Percentiles rank a stretch among this genome's conserved stretches.
These are phyloP conservation scores for Machimus rusticus DNA, from an alignment of 2,888 invertebrate species.

Conservation along the genomic window DNA sequence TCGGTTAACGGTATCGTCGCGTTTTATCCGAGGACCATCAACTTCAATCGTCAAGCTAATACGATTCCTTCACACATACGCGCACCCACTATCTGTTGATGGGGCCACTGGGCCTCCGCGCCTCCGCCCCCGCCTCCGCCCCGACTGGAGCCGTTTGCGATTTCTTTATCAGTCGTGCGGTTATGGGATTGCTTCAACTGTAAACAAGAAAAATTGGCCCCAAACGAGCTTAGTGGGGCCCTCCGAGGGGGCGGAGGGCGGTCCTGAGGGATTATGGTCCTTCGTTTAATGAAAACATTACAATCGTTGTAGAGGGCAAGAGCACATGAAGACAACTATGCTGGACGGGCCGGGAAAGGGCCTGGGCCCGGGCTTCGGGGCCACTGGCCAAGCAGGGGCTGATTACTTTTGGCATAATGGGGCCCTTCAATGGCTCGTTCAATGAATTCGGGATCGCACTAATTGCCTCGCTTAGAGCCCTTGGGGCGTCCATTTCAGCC, in stretches of 20 bases:
- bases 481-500: slow-evolving; percentile 13
- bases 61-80: slow-evolving; percentile 33
- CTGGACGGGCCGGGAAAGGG: background rate
- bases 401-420: slow-evolving; percentile 27
- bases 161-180: slow-evolving; percentile 33
- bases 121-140: background rate
- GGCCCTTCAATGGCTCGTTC: background rate
- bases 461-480: slow-evolving; percentile 17
- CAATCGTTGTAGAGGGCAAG: slow-evolving; percentile 10
- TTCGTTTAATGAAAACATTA: slow-evolving; percentile 25
- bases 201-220: slow-evolving; percentile 21
- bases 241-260: background rate
- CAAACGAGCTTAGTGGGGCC: background rate
- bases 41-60: slow-evolving; percentile 36
- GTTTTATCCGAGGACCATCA: slow-evolving; percentile 30
- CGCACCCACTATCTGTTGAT: background rate
- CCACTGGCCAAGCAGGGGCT: background rate
- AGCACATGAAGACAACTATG: background rate
- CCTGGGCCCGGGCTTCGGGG: background rate
- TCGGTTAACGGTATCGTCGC: slow-evolving; percentile 32
- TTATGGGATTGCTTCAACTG: slow-evolving; percentile 26
- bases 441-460: slow-evolving; percentile 5
- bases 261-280: slow-evolving; percentile 9
- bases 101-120: background rate
- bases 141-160: slow-evolving; percentile 1